phyloP scores from a whole-genome alignment of 2,113 vertebrate genomes.

The Anas platyrhynchos region DNA sequence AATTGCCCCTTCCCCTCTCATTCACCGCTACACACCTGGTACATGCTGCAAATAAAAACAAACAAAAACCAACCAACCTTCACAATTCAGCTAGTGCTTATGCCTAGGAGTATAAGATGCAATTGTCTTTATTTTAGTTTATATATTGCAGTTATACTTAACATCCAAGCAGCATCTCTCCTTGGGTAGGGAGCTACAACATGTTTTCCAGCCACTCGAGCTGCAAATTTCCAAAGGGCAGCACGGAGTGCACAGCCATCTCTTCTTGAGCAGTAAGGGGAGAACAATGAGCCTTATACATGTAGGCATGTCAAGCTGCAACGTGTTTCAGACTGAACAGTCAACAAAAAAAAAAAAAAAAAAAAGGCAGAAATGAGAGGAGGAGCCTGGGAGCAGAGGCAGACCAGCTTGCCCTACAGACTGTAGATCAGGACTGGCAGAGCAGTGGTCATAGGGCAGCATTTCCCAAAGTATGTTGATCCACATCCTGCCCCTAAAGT shows the following conservation, averaged over 20 bases:
- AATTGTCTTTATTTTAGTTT: neutral
- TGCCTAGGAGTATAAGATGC: neutral
- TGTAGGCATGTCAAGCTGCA: neutral
- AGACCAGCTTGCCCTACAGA: neutral
- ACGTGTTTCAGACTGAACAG: neutral
- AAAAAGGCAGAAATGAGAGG: neutral
- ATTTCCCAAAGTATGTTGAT: neutral
- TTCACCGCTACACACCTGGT: neutral
- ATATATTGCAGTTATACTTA: neutral
- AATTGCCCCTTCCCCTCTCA: neutral
- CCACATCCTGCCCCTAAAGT: constrained; percentile 34
- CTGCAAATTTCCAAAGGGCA: neutral
- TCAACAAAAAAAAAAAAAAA: neutral
- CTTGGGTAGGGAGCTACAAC: neutral
- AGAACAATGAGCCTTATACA: neutral
- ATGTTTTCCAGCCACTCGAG: neutral
- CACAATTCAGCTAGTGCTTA: neutral
- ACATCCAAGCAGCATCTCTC: neutral
- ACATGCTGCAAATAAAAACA: neutral
- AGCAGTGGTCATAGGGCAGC: neutral
- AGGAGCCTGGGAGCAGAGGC: neutral
- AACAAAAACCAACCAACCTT: neutral
- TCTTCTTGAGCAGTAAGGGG: neutral
- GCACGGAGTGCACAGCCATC: rapidly evolving
- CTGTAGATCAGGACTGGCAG: neutral